phyloP scores from a whole-genome alignment of 2,113 vertebrate genomes.

The Alouatta palliata region DNA sequence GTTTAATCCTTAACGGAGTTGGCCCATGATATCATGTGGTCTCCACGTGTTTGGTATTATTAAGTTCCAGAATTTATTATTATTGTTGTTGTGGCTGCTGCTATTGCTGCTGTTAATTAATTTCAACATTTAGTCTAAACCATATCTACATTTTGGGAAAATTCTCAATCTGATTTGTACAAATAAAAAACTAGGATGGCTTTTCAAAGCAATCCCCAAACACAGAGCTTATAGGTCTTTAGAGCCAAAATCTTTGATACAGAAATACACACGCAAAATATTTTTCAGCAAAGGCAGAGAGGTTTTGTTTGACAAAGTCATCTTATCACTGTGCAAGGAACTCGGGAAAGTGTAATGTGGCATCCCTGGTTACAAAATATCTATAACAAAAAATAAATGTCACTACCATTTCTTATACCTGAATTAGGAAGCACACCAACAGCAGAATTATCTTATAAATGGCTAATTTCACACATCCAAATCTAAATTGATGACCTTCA shows the following conservation, averaged over 20 bases:
- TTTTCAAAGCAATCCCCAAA: not conserved
- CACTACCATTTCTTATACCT: not conserved
- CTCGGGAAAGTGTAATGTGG: not conserved
- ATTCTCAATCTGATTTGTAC: not conserved
- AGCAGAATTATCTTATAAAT: not conserved
- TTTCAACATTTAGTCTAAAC: slow-evolving; percentile 18
- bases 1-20: not conserved
- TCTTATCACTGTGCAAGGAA: not conserved
- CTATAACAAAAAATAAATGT: not conserved
- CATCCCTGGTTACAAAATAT: not conserved
- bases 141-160: not conserved
- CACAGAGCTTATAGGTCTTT: not conserved
- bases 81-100: not conserved
- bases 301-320: not conserved
- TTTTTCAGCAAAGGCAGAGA: not conserved
- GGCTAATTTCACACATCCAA: not conserved
- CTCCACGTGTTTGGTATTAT: not conserved
- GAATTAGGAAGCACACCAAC: not conserved
- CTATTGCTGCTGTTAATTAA: not conserved
- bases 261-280: not conserved
- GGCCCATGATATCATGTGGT: not conserved
- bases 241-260: not conserved
- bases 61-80: not conserved
- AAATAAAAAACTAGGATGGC: not conserved
- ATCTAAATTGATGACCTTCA: not conserved